Percentiles rank a stretch among this genome's conserved stretches.
Conservation (phyloP, 2,797 vertebrate genomes). For the Enteromius trimaculatus region DNA sequence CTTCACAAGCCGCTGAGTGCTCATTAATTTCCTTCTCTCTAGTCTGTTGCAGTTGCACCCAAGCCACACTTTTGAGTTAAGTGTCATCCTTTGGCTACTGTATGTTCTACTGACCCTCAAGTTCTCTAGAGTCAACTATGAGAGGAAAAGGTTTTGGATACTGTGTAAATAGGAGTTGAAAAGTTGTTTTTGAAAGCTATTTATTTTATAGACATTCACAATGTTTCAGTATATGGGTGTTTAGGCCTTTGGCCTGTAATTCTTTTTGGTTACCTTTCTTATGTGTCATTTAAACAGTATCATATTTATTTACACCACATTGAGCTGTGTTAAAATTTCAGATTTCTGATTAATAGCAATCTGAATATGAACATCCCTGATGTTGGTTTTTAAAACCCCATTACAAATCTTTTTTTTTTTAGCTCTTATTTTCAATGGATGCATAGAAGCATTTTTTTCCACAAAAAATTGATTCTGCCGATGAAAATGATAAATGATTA, state of each 20-base stretch:
- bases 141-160: not conserved
- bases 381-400: not conserved
- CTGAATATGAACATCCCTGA: not conserved
- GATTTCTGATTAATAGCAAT: not conserved
- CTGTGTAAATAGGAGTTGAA: not conserved
- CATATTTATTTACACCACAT: not conserved
- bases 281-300: not conserved
- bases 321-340: not conserved
- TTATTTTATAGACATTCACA: conserved; percentile 1
- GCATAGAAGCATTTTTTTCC: not conserved
- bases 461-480: not conserved
- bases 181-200: not conserved
- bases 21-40: conserved; percentile 36
- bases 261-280: not conserved
- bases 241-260: not conserved
- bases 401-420: not conserved
- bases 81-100: conserved; percentile 1
- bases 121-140: not conserved
- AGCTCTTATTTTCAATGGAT: not conserved
- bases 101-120: conserved; percentile 25
- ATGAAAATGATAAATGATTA: not conserved
- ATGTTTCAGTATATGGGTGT: not conserved
- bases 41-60: not conserved
- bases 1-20: conserved; percentile 36
- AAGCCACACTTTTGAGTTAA: conserved; percentile 6